Conservation (phyloP, 2,888 invertebrate genomes). For the Slavum lentiscoides region DNA sequence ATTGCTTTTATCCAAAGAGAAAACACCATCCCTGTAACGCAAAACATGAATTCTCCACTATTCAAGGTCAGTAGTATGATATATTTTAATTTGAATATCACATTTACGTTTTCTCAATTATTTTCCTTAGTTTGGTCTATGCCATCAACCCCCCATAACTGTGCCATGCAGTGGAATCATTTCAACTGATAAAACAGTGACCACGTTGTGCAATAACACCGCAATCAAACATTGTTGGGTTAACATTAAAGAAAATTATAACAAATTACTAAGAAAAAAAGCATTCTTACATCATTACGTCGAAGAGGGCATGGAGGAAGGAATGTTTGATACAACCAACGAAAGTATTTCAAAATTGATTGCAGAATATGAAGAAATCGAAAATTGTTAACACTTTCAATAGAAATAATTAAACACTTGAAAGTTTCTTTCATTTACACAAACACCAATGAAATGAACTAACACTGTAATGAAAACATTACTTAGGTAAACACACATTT, state of each 20-base stretch:
- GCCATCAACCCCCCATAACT: conserved; percentile 75
- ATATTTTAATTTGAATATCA: not conserved
- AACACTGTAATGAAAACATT: too few species aligned
- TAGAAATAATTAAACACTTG: not conserved
- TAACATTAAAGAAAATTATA: conserved; percentile 66
- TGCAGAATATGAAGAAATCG: conserved; percentile 86
- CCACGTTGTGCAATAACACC: conserved; percentile 81
- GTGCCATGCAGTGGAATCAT: conserved; percentile 62
- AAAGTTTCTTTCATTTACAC: not conserved
- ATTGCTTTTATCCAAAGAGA: conserved; percentile 45
- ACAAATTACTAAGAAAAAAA: conserved; percentile 66
- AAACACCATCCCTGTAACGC: conserved; percentile 15
- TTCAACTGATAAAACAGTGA: conserved; percentile 64
- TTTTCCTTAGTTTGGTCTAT: conserved; percentile 68
- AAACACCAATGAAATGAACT: too few species aligned
- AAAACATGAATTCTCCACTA: conserved; percentile 22
- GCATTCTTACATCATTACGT: conserved; percentile 66
- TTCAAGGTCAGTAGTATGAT: conserved; percentile 12
- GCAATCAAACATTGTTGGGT: conserved; percentile 68
- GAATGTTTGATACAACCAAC: conserved; percentile 65
- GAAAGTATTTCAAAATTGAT: conserved; percentile 72
- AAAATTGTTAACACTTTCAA: conserved; percentile 57
- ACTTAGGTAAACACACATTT: too few species aligned
- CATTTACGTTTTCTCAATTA: not conserved
- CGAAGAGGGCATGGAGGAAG: conserved; percentile 81